These are phyloP conservation scores for Scomber colias DNA, from an alignment of 2,113 vertebrate species.

Conservation along the genomic window DNA sequence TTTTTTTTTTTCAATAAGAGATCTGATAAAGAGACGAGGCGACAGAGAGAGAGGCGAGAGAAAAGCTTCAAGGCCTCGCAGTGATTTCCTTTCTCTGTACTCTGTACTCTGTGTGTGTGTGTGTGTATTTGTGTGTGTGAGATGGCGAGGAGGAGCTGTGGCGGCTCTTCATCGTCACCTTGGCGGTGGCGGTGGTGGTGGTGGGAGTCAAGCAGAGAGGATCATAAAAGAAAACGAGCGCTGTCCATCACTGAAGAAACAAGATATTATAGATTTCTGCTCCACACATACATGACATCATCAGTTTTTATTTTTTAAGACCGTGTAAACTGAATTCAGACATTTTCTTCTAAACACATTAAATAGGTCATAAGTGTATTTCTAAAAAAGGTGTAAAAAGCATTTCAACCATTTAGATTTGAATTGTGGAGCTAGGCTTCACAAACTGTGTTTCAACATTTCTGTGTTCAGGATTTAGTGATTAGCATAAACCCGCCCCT, in stretches of 20 bases:
- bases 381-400: too few relatives aligned
- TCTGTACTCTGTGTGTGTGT: not conserved
- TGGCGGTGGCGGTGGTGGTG: not conserved
- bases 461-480: too few relatives aligned
- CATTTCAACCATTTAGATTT: too few relatives aligned
- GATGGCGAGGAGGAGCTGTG: slow-evolving; percentile 4
- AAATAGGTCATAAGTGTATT: too few relatives aligned
- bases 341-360: too few relatives aligned
- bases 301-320: too few relatives aligned
- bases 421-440: too few relatives aligned
- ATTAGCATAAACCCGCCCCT: too few relatives aligned
- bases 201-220: slow-evolving; percentile 2
- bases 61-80: slow-evolving; percentile 40
- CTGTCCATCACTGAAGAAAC: not conserved
- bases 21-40: not conserved
- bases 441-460: too few relatives aligned
- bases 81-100: too few relatives aligned
- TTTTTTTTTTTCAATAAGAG: slow-evolving; percentile 28
- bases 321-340: too few relatives aligned
- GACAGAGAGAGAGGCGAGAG: not conserved
- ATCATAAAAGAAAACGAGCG: not conserved
- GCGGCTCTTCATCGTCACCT: slow-evolving; percentile 11
- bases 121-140: not conserved
- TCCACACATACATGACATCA: too few relatives aligned
- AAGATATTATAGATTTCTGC: not conserved